Base-by-base conservation (phyloP, 2,888 invertebrate genomes). In the Caenorhabditis auriculariae region DNA sequence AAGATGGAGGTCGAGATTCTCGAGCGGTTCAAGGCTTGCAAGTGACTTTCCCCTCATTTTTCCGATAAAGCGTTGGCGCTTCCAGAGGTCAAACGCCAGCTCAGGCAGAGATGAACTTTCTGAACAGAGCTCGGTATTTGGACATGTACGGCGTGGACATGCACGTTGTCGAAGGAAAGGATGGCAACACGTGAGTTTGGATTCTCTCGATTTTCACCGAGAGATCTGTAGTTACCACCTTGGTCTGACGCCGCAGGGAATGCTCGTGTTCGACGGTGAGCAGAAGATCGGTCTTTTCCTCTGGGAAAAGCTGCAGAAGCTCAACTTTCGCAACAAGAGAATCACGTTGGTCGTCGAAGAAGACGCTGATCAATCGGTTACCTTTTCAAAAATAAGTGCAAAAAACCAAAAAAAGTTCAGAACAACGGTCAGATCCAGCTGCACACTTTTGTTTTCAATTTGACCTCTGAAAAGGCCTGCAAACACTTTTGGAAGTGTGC, bases 401-500 rank as follows among this genome's bases (percentile, higher is more conserved):
- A 29, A 38, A 39, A 24, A 37, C 6, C 12, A 39, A 15, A 15
- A 15, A 26, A n/a, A 38, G 60, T 68, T 17, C 56, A 71, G 71
- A 68, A 63, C 51, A 67, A 63, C 38, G 69, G 72, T 19, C 72
- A 77, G 44, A 70, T 80, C 49, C 94, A 96, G 82, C 94, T 98
- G 82, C 98, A 99, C 84, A 95, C 95, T 0, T 99, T 99, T 83
- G 94, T 98, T 4, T 99, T 99, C 84, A 86, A 88, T 56, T 85
- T 96, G 72, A 89, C 91, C 74, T 96, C 94, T 82, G 93, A 95
- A 82, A 95, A 95, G 83, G 95, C 96, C 1, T 94, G 95, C 83
- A 99, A 99, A 83, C 98, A 99, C 85, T 86, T 99, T 68, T 99
- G 98, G 98, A 99, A 99, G 84, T 98, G 98, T 86, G 96, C 96